Conservation (phyloP, 2,888 invertebrate genomes). For the Megalurothrips usitatus region DNA sequence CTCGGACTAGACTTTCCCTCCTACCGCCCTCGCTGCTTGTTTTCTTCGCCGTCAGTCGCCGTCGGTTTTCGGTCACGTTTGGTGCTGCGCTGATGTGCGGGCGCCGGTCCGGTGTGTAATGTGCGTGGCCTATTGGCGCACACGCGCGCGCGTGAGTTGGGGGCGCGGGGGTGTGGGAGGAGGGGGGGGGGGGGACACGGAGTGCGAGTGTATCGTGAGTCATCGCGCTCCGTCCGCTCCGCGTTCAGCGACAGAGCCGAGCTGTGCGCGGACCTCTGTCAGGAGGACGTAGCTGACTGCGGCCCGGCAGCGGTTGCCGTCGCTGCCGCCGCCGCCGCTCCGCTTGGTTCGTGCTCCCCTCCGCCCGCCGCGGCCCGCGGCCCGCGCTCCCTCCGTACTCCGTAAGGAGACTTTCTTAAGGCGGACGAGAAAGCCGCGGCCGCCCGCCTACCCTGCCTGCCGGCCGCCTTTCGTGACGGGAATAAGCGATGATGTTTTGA, state of each 20-base stretch:
- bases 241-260: too few relatives aligned
- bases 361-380: neutral
- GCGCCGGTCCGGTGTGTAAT: neutral
- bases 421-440: neutral
- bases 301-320: neutral
- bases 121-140: neutral
- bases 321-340: neutral
- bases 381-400: neutral
- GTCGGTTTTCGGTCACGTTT: neutral
- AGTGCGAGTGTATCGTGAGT: neutral
- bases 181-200: too few relatives aligned
- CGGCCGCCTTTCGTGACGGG: conserved; percentile 9
- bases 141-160: neutral
- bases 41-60: neutral
- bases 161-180: too few relatives aligned
- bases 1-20: neutral
- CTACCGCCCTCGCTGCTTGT: neutral
- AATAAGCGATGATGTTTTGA: neutral
- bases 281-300: neutral
- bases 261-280: too few relatives aligned
- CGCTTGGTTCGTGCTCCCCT: neutral
- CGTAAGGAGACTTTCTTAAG: neutral
- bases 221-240: neutral
- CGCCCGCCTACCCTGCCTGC: too few relatives aligned
- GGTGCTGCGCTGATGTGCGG: neutral